A percentile compares a stretch with the other conserved stretches of the same genome.
Evolutionary conservation across 2,113 vertebrate species (phyloP).

Genomic region (Pachyramphus minor): DNA sequence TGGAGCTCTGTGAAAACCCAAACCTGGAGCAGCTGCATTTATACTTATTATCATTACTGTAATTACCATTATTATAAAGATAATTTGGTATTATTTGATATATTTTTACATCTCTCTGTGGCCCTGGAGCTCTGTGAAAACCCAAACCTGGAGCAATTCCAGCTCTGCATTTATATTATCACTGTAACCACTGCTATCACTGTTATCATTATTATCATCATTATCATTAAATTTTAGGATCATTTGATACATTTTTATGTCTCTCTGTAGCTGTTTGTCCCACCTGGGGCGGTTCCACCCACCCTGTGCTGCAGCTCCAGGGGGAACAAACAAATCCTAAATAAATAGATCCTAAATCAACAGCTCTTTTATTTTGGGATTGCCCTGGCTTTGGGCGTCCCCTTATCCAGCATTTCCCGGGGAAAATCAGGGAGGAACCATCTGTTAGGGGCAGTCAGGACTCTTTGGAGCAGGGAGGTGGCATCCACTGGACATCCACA

Average conservation of each 20-base stretch:
- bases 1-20: not conserved
- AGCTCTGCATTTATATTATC: not conserved
- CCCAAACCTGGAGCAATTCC: not conserved
- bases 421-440: not conserved
- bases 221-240: no score
- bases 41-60: not conserved
- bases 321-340: not conserved
- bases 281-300: not conserved
- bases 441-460: accelerated
- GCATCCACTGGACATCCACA: accelerated
- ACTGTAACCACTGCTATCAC: no score
- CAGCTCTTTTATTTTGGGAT: not conserved
- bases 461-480: no score
- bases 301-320: not conserved
- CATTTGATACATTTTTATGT: no score
- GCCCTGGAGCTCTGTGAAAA: not conserved
- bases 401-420: not conserved
- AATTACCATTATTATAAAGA: not conserved
- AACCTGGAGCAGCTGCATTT: not conserved
- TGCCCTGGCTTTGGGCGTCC: not conserved
- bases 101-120: not conserved
- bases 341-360: not conserved
- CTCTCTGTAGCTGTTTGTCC: no score
- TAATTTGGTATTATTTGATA: not conserved
- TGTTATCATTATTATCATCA: no score